Base-by-base conservation (phyloP, 2,113 vertebrate species). In the Micronisus gabar region DNA sequence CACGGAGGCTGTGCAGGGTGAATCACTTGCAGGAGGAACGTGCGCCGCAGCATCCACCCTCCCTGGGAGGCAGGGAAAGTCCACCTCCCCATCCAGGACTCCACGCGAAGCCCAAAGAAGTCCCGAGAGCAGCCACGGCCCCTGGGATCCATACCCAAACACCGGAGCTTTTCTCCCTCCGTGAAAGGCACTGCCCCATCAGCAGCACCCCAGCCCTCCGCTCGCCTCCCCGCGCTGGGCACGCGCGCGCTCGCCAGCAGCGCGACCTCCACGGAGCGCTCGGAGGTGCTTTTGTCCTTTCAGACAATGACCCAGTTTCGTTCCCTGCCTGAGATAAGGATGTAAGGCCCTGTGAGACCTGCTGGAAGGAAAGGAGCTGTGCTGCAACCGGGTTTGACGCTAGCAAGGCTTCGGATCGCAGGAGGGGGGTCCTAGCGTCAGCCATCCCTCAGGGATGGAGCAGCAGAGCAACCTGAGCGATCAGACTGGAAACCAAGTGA, bases 181-280 rank as follows among this genome's bases (percentile, higher is more conserved):
- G 3, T 17, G 14, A 20, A 26, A 70, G 89, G 88, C 75, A 13
- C 52, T 9, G 14, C 45, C 48, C 63, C 41, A 14, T 3, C 43
- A 58, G 68, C 48, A 62, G 21, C 15, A 10, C 36, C 70, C 43
- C 66, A 15, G 79, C 41, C 19, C 65, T 21, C 22, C 17, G 16
- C 47, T 75, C 8, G 2, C 48, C n/a, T 55, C 23, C 5, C 10
- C 21, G 10, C 2, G 9, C 41, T 16, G 32, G 27, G 81, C 68
- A 40, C 50, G 20, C 15, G 5, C 45, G 61, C 9, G 50, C 52
- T 36, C 21, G 1, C 56, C 15, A 0, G 29, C 36, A 30, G 36
- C n/a, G 3, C 10, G 5, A n/a, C 38, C 7, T 26, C 45, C 36
- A 9, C 3, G 1, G 36, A 62, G 47, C 4, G 0, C 23, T 40